Evolutionary conservation across 2,888 invertebrate species (phyloP).

Genomic region (Cylloceria caligata): DNA sequence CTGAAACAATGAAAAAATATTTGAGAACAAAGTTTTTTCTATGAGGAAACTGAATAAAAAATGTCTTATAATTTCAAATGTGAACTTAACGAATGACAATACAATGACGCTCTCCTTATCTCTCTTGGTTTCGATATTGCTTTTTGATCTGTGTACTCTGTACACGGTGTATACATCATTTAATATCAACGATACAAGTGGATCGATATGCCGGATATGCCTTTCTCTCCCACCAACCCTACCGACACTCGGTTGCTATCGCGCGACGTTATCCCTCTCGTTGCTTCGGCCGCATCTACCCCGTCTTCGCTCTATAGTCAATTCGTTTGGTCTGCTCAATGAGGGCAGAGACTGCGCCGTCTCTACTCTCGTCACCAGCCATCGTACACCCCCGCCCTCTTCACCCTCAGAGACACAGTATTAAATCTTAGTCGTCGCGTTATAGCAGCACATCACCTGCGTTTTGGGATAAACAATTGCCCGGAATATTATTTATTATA

Average conservation of each 20-base stretch:
- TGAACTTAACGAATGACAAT: too few species aligned
- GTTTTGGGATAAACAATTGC: not conserved
- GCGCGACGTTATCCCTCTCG: constrained; percentile 37
- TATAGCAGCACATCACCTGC: not conserved
- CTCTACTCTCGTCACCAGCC: constrained; percentile 11
- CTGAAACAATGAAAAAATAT: too few species aligned
- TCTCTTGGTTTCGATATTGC: constrained; percentile 8
- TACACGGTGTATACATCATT: constrained; percentile 51
- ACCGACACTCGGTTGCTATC: constrained; percentile 41
- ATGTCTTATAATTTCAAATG: too few species aligned
- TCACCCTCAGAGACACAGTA: constrained; percentile 9
- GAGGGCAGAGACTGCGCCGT: constrained; percentile 52
- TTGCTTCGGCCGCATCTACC: constrained; percentile 50
- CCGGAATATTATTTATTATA: constrained; percentile 4
- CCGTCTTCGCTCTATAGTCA: constrained; percentile 33
- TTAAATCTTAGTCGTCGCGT: constrained; percentile 32
- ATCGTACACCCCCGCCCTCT: constrained; percentile 10
- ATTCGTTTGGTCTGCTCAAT: constrained; percentile 44
- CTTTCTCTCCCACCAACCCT: constrained; percentile 65
- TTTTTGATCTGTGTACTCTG: constrained; percentile 5
- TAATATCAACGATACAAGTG: constrained; percentile 59
- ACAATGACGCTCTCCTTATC: too few species aligned
- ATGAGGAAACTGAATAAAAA: too few species aligned
- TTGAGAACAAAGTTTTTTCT: too few species aligned
- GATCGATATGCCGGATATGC: constrained; percentile 72